Base-by-base conservation (phyloP, 2,113 vertebrate genomes). In the Tringa solitaria region DNA sequence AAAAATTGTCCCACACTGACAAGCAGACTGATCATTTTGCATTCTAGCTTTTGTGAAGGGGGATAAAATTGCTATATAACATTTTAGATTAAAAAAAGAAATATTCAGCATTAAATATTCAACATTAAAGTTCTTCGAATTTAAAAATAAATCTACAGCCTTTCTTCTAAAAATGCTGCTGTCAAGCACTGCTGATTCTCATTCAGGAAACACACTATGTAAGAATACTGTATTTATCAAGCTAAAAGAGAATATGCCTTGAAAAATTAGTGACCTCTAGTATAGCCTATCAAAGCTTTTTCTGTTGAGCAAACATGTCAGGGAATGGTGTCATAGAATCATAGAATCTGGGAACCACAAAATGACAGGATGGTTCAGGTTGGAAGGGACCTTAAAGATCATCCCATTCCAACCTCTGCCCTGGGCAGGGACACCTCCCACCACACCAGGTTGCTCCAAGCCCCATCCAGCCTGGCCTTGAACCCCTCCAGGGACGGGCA, bases 111-210 rank as follows among this genome's bases (percentile, higher is more conserved):
- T 96, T 91, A 95, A 96, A 92, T 85, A 96, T 95, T 95, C 68
- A 84, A 18, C 35, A 90, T 77, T 92, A 82, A 93, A 86, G 37
- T 81, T 97, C 84, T 59, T 93, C 15, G 23, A 89, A 81, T 90
- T 97, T 68, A 96, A 97, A 97, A 92, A 95, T 73, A 96, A 95
- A 96, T 80, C 72, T 88, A 53, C 84, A 88, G 76, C 7, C 30
- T 95, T 93, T 95, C 51, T 94, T 95, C 90, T 82, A 88, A 93
- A 95, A 95, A 88, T 70, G 51, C 23, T 90, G 59, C 73, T 94
- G 89, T 95, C 94, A 95, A 91, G 32, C 61, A 67, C 74, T 86
- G 48, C 41, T 88, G 82, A 88, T 95, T 95, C 84, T 93, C 85
- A 84, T 91, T 93, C 48, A 85, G 60, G 43, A 94, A 91, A 74